Base-by-base conservation (phyloP, 2,888 invertebrate species). In the Sylvicola cinctus region DNA sequence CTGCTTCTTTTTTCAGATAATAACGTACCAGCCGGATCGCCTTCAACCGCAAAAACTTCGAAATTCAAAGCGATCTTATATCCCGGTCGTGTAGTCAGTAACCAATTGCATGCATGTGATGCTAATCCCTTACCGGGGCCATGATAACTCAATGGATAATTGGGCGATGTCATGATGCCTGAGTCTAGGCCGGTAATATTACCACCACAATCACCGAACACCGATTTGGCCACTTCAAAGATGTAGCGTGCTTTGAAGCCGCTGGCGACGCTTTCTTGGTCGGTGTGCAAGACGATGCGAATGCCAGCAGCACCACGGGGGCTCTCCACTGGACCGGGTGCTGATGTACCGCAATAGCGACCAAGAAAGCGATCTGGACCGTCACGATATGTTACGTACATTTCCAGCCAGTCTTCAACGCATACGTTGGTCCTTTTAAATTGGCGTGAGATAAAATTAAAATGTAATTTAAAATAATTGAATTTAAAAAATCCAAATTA, bases 231-330 rank as follows among this genome's bases (percentile, higher is more conserved):
- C 29, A 74, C 68, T 62, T 91, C 83, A 56, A 95, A 96, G 46
- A 84, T 77, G 57, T 93, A 98, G 46, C 83, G 69, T 11, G 93
- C 96, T 55, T 88, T 90, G 60, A 98, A 98, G 16, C 96, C 96
- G 46, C 88, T 90, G 43, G 79, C 84, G 32, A 91, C 88, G 37
- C 75, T 76, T 43, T 79, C 76, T 17, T 69, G 67, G 55, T 95
- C 83, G 23, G 95, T 84, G 52, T 84, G 83, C 46, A 96, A 69
- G 36, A 88, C 69, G 38, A 95, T 72, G 50, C 85, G 79, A 43
- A 96, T 69, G 27, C 85, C 85, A 40, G 76, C 71, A 29, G 90
- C 81, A 15, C 88, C 87, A 40, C 78, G 72, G 47, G 83, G 81
- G 35, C 91, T 90, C 59, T 91, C 84, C 46, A 91, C 76, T 30